Conservation (phyloP, 1,140 invertebrate species). For the Drosophila funebris region DNA sequence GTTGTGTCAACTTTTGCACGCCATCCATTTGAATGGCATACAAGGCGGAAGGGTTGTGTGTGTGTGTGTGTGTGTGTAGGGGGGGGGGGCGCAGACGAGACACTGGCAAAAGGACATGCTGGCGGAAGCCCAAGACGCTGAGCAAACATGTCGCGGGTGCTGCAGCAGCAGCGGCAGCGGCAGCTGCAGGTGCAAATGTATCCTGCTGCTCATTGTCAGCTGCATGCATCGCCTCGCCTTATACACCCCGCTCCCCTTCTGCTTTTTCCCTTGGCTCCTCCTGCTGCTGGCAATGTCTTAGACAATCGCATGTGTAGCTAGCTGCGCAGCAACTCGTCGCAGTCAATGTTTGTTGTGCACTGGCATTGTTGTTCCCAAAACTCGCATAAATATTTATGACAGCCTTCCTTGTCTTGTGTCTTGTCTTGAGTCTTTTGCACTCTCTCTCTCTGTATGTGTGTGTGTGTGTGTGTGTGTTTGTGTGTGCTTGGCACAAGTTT, state of each 20-base stretch:
- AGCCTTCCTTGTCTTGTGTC: constrained; percentile 68
- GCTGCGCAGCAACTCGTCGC: constrained; percentile 24
- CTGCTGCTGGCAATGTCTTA: constrained; percentile 50
- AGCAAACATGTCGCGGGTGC: constrained; percentile 66
- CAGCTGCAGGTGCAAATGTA: constrained; percentile 77
- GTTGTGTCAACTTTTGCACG: constrained; percentile 80
- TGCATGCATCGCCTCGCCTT: constrained; percentile 24
- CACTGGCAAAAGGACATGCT: constrained; percentile 12
- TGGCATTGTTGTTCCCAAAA: constrained; percentile 79
- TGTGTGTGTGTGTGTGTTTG: neutral
- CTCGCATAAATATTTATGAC: constrained; percentile 84
- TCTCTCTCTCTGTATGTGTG: neutral
- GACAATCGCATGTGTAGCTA: constrained; percentile 77
- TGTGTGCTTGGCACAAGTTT: constrained; percentile 52
- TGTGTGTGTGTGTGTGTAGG: neutral
- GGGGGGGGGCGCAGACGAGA: neutral
- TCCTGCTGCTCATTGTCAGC: constrained; percentile 78
- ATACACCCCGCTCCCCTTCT: neutral
- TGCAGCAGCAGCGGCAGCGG: constrained; percentile 71
- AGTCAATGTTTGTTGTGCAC: constrained; percentile 45
- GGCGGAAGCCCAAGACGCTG: constrained; percentile 57
- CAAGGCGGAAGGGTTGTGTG: no score
- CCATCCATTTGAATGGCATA: no score
- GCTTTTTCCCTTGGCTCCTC: neutral
- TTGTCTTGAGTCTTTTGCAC: neutral